Conservation (phyloP, 2,888 invertebrate species). For the Parnassius mnemosyne region DNA sequence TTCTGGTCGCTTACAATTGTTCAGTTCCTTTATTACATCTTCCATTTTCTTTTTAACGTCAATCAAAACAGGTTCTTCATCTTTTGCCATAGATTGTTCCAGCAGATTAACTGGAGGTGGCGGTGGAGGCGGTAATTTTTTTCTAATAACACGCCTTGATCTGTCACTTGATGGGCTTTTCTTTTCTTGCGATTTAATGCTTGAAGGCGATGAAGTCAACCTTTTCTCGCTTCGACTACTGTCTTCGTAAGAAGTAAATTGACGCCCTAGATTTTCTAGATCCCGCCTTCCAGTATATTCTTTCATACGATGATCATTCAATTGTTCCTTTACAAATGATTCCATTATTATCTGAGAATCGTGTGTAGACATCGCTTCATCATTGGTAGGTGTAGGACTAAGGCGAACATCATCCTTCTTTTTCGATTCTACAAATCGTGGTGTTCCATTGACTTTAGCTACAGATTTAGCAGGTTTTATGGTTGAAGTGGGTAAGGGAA, state of each 20-base stretch:
- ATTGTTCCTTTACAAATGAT: constrained; percentile 39
- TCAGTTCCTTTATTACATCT: constrained; percentile 81
- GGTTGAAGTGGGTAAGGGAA: constrained; percentile 67
- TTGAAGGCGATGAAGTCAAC: constrained; percentile 20
- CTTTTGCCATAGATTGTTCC: constrained; percentile 40
- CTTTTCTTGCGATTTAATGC: constrained; percentile 37
- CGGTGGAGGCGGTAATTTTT: constrained; percentile 66
- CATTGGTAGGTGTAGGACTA: constrained; percentile 40
- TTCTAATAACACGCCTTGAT: constrained; percentile 63
- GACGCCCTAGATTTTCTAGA: constrained; percentile 18
- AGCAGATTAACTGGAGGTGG: constrained; percentile 51
- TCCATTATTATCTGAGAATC: constrained; percentile 35
- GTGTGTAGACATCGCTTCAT: constrained; percentile 28
- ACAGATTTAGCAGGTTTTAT: constrained; percentile 56
- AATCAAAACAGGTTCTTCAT: constrained; percentile 65
- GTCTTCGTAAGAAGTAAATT: constrained; percentile 16
- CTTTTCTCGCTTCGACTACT: constrained; percentile 20
- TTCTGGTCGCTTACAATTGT: constrained; percentile 60
- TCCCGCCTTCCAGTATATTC: constrained; percentile 15
- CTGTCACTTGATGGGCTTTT: constrained; percentile 56
- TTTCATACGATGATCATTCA: constrained; percentile 27
- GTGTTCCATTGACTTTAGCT: constrained; percentile 69
- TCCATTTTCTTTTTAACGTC: constrained; percentile 82
- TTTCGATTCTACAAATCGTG: constrained; percentile 57
- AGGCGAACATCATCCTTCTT: constrained; percentile 40